A percentile compares a stretch with the other conserved stretches of the same genome.
These are phyloP conservation scores for Scylla paramamosain DNA, from an alignment of 1,140 invertebrate species.

Conservation along the genomic window DNA sequence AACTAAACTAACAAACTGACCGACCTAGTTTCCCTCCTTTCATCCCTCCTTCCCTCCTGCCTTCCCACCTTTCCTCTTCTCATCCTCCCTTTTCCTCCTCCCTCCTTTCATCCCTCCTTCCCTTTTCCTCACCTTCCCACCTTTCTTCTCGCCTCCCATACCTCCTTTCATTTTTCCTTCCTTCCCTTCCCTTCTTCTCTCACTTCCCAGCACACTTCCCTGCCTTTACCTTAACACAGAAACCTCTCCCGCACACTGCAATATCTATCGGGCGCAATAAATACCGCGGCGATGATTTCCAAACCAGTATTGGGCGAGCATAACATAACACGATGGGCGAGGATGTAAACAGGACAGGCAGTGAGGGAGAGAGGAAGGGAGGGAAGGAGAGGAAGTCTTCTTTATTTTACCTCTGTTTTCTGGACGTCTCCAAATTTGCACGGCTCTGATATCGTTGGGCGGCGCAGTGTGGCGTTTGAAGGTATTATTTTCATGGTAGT, in stretches of 20 bases:
- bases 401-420: not conserved
- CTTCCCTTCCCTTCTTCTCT: not conserved
- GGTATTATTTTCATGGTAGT: not conserved
- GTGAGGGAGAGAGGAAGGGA: not conserved
- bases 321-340: not conserved
- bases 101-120: too few relatives aligned
- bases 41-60: not conserved
- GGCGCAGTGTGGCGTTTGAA: not conserved
- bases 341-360: not conserved
- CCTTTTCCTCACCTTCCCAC: too few relatives aligned
- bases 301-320: not conserved
- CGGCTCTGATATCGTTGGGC: not conserved
- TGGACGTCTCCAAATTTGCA: not conserved
- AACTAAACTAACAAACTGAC: not conserved
- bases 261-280: not conserved
- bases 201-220: not conserved
- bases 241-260: not conserved
- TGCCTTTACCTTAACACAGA: not conserved
- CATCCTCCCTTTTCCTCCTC: too few relatives aligned
- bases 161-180: too few relatives aligned
- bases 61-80: too few relatives aligned
- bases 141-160: too few relatives aligned
- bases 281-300: not conserved
- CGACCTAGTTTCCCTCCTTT: not conserved
- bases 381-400: not conserved